Conservation (phyloP, 2,888 invertebrate species). For the Nematopogon swammerdamellus region DNA sequence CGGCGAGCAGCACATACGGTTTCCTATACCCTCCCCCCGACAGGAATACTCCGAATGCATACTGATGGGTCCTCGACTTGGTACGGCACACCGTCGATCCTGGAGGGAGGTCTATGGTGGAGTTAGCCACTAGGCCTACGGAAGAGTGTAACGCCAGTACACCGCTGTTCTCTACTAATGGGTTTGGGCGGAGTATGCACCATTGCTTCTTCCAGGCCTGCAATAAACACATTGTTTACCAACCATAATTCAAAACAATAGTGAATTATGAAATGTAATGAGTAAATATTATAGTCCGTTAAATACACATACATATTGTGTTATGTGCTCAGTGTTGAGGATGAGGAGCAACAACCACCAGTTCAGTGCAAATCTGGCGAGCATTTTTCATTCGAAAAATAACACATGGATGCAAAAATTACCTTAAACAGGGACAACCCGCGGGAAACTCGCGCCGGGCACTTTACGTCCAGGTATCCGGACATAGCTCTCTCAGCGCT, state of each 20-base stretch:
- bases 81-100: slow-evolving; percentile 61
- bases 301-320: too few species aligned
- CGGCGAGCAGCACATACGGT: slow-evolving; percentile 63
- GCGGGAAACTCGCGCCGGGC: slow-evolving; percentile 57
- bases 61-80: slow-evolving; percentile 64
- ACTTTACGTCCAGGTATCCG: slow-evolving; percentile 63
- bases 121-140: slow-evolving; percentile 25
- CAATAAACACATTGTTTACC: slow-evolving; percentile 15
- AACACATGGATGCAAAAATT: too few species aligned
- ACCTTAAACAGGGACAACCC: slow-evolving; percentile 65
- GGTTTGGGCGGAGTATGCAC: slow-evolving; percentile 59
- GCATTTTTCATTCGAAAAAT: too few species aligned
- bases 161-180: slow-evolving; percentile 48
- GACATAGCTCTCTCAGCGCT: slow-evolving; percentile 31
- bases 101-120: slow-evolving; percentile 52
- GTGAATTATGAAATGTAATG: too few species aligned
- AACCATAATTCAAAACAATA: too few species aligned
- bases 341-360: too few species aligned
- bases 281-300: too few species aligned
- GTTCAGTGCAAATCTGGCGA: too few species aligned
- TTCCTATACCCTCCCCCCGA: slow-evolving; percentile 51
- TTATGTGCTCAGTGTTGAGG: too few species aligned
- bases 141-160: slow-evolving; percentile 55
- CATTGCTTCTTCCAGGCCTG: slow-evolving; percentile 66
- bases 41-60: slow-evolving; percentile 67